A percentile compares a stretch with the other conserved stretches of the same genome.
Evolutionary conservation across 2,888 invertebrate genomes (phyloP).

Genomic region (Noctua pronuba): DNA sequence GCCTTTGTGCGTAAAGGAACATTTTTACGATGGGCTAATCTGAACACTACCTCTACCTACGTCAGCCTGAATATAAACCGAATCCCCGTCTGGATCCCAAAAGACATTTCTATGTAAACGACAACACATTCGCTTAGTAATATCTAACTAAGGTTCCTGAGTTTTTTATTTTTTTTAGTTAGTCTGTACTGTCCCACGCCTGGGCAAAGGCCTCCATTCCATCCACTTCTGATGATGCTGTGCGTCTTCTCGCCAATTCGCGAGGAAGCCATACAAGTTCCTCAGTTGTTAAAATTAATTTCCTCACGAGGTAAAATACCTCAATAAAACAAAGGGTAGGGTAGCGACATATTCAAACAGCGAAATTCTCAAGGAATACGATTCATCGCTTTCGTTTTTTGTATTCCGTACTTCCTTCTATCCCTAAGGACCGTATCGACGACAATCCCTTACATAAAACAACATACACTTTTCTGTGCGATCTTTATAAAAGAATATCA

Average conservation of each 20-base stretch:
- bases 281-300: background rate
- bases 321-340: constrained; percentile 1
- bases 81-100: background rate
- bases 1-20: background rate
- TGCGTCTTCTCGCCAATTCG: no score
- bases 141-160: background rate
- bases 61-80: background rate
- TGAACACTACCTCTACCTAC: background rate
- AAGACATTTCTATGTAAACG: background rate
- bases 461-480: constrained; percentile 8
- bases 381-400: constrained; percentile 22
- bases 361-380: constrained; percentile 19
- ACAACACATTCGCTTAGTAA: background rate
- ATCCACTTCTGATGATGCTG: no score
- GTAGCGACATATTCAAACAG: background rate
- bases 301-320: background rate
- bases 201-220: no score
- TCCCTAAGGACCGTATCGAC: constrained; percentile 28
- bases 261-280: background rate
- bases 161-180: no score
- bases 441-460: constrained; percentile 33
- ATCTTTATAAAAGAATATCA: constrained; percentile 13
- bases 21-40: background rate
- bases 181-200: no score
- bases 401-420: background rate